Base-by-base conservation (phyloP, 1,140 invertebrate genomes). In the Nomia melanderi region DNA sequence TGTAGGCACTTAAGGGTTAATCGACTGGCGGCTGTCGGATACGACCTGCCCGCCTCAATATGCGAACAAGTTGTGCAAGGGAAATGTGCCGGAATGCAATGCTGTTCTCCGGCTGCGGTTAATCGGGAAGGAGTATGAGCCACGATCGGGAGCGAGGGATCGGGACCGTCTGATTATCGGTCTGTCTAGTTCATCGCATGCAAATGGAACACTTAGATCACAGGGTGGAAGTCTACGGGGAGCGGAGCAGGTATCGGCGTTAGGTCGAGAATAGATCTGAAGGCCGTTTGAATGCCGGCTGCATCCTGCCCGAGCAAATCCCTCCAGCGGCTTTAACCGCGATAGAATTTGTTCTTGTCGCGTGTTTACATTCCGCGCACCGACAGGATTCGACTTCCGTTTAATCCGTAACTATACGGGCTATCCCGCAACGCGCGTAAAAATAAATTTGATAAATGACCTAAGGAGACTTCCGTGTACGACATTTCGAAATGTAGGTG, bases 261-360 rank as follows among this genome's bases (percentile, higher is more conserved):
- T 76, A 73, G 60, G 71, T 85, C 79, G 44, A 83, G 74, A 83
- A 82, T 83, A 86, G 77, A 81, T 74, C 36, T 56, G 77, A 83
- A 83, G 83, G 80, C 71, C 78, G 77, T 83, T 83, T 56, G 59
- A 84, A 50, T 74, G 66, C 69, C 74, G 56, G 44, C 64, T 50
- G 41, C 39, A 66, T 31, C 54, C 72, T 73, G 71, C 41, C 23
- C 56, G 2, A 14, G 63, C 67, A 50, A 53, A 20, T 33, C 60
- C 50, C 41, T 57, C 66, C 44, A 33, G 12, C 56, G 53, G 11
- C 50, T 44, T 57, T 36, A 64, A 56, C 47, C n/a, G 31, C 60
- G 79, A 63, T 75, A 36, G 39, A 56, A 71, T 71, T 75, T 62
- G 53, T 74, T 62, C 63, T 47, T 73, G 77, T 75, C 57, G 36